Base-by-base conservation (phyloP, 2,113 vertebrate genomes). In the Dolichotis patagonum region DNA sequence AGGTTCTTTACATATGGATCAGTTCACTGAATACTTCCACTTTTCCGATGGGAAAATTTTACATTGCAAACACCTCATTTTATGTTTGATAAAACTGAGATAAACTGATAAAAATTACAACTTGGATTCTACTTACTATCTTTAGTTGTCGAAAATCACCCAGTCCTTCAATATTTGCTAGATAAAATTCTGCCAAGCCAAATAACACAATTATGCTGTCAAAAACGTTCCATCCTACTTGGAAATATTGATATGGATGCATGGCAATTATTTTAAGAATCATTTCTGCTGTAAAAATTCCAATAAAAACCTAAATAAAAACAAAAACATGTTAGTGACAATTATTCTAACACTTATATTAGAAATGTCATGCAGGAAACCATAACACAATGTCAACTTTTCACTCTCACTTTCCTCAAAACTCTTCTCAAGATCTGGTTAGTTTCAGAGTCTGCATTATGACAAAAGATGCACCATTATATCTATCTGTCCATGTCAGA, bases 241-340 rank as follows among this genome's bases (percentile, higher is more conserved):
- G 98, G 91, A 99, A 99, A 98, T 99, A 99, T 73, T 94, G 97
- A 97, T 99, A 99, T 16, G 99, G 99, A 78, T 99, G 98, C 98
- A 99, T 38, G 30, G 99, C 99, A 88, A 99, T 98, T 92, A 99
- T 98, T 98, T 99, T 99, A 22, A 99, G 97, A 94, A 99, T 98
- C 99, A 99, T 99, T 98, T 99, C 99, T 96, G 98, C 97, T 20
- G 99, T 99, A 95, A 99, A 99, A 97, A 99, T 99, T 80, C 97
- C 97, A 46, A 98, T 98, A 95, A 99, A 99, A 73, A 99, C 98
- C 99, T 99, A 98, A 73, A 96, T n/a, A 54, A 69, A 96, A 97
- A 92, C 30, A 94, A 94, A 94, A 97, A 95, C 32, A 93, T 0
- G 35, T 9, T 13, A 10, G 58, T 85, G 63, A 97, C 35, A 85